These are phyloP conservation scores for Takifugu bimaculatus DNA, from an alignment of 2,113 vertebrate genomes.

Conservation along the genomic window DNA sequence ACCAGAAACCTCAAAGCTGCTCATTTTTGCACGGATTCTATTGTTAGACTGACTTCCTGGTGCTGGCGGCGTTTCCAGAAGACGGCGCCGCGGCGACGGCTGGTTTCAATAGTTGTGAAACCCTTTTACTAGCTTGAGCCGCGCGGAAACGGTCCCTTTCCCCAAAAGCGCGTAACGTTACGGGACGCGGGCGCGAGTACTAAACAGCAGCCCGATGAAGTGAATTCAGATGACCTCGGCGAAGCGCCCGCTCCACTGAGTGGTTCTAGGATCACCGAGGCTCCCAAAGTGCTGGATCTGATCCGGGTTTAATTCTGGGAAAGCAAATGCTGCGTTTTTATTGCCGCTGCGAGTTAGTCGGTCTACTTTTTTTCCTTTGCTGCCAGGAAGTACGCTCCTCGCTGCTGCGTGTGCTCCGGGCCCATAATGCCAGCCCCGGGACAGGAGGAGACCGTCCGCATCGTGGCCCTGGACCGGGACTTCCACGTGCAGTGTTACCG, in stretches of 20 bases:
- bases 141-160: not conserved
- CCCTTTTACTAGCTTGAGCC: constrained; percentile 8
- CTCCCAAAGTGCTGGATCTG: too few relatives aligned
- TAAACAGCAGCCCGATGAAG: too few relatives aligned
- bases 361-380: not conserved
- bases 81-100: not conserved
- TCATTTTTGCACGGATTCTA: constrained; percentile 41
- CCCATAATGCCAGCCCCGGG: constrained; percentile 96
- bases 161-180: not conserved
- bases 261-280: too few relatives aligned
- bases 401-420: constrained; percentile 93
- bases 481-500: constrained; percentile 98
- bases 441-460: constrained; percentile 97
- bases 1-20: constrained; percentile 33
- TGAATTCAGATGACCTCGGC: too few relatives aligned
- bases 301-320: too few relatives aligned
- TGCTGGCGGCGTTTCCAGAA: constrained; percentile 28
- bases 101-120: not conserved
- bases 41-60: constrained; percentile 32
- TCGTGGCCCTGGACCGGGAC: constrained; percentile 95
- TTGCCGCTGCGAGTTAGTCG: not conserved
- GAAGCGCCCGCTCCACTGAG: too few relatives aligned
- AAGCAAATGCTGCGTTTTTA: not conserved
- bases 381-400: constrained; percentile 93
- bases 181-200: too few relatives aligned